A percentile compares a stretch with the other conserved stretches of the same genome.
Evolutionary conservation across 2,113 vertebrate species (phyloP).

Genomic region (Micromys minutus): DNA sequence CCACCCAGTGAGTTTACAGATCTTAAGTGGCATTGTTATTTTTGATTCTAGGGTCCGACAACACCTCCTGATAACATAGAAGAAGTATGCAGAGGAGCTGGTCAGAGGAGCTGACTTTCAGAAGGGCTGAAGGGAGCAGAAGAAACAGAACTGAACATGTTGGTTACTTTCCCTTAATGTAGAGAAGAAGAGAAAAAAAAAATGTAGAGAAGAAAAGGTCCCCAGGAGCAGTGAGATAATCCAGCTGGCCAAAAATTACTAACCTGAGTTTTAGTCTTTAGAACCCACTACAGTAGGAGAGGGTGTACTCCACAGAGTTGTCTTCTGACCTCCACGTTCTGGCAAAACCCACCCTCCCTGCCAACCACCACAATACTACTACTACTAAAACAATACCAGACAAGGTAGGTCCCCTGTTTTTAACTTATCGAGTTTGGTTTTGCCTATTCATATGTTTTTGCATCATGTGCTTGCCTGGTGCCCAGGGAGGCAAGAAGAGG

Average conservation of each 20-base stretch:
- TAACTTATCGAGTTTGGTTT: background rate
- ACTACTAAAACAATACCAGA: background rate
- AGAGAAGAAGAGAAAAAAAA: too few relatives aligned
- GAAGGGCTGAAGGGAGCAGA: background rate
- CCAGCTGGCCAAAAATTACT: background rate
- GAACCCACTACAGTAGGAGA: background rate
- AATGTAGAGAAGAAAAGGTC: background rate
- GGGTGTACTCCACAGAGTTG: background rate
- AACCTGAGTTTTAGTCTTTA: background rate
- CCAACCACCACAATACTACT: background rate
- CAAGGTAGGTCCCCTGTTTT: background rate
- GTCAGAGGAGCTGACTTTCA: background rate
- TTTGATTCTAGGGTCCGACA: background rate
- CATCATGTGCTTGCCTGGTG: background rate
- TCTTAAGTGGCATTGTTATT: background rate
- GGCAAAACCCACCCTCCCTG: background rate
- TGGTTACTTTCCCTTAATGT: background rate
- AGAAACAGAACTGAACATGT: background rate
- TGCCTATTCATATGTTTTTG: background rate
- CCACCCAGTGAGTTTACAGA: background rate
- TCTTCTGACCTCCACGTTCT: background rate
- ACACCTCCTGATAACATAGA: background rate
- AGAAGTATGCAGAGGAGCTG: background rate
- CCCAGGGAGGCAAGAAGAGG: background rate
- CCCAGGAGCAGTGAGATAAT: background rate